Conservation (phyloP, 2,797 vertebrate genomes). For the Clarias platycephalus region DNA sequence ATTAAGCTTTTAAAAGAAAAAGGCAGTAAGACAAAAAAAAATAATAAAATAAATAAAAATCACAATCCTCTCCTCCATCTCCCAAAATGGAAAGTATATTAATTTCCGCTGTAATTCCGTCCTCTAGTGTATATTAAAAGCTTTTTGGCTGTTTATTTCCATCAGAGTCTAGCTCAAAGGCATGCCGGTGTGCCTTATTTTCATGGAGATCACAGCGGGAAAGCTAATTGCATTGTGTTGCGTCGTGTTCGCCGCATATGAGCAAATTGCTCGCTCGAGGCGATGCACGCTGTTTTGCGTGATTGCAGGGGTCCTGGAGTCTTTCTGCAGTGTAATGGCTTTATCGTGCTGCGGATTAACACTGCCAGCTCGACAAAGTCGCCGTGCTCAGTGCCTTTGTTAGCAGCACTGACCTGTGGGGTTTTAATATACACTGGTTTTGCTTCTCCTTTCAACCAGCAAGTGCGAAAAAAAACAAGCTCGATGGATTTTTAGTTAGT, state of each 20-base stretch:
- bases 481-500: background rate
- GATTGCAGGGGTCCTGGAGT: slow-evolving; percentile 64
- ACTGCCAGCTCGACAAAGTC: slow-evolving; percentile 42
- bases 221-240: slow-evolving; percentile 59
- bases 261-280: slow-evolving; percentile 66
- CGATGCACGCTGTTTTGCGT: slow-evolving; percentile 59
- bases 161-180: slow-evolving; percentile 37
- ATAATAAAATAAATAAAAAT: background rate
- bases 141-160: slow-evolving; percentile 51
- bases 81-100: slow-evolving; percentile 35
- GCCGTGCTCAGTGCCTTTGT: slow-evolving; percentile 34
- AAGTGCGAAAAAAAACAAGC: slow-evolving; percentile 28
- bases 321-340: slow-evolving; percentile 63
- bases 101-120: slow-evolving; percentile 44
- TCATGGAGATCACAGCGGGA: slow-evolving; percentile 47
- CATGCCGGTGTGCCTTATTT: slow-evolving; percentile 43
- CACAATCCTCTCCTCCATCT: slow-evolving; percentile 1
- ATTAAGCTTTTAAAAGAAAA: slow-evolving; percentile 45
- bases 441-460: slow-evolving; percentile 32
- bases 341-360: slow-evolving; percentile 58
- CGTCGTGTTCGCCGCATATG: slow-evolving; percentile 66
- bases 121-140: slow-evolving; percentile 54
- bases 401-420: slow-evolving; percentile 34
- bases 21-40: background rate
- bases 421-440: slow-evolving; percentile 45